A percentile compares a stretch with the other conserved stretches of the same genome.
These are phyloP conservation scores for Hecatera dysodea DNA, from an alignment of 2,888 invertebrate species.

Conservation along the genomic window DNA sequence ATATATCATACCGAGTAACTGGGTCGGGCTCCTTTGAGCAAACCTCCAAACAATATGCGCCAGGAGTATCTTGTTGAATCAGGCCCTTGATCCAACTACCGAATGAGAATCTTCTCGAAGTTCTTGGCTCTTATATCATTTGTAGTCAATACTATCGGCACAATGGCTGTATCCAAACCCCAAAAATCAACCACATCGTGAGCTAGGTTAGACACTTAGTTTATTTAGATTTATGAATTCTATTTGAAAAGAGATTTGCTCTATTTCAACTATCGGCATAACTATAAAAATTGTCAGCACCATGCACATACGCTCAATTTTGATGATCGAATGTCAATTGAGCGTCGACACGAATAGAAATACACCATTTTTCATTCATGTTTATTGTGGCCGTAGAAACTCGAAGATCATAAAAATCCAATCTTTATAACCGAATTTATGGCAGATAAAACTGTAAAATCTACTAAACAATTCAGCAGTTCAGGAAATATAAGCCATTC, in stretches of 20 bases:
- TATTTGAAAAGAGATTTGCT: conserved; percentile 9
- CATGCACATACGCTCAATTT: conserved; percentile 9
- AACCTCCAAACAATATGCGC: not conserved
- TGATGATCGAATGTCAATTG: conserved; percentile 39
- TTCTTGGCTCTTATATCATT: not conserved
- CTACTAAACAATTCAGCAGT: conserved; percentile 15
- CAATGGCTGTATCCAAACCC: not conserved
- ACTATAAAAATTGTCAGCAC: conserved; percentile 13
- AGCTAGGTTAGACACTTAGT: not conserved
- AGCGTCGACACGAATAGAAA: conserved; percentile 32
- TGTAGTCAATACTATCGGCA: not conserved
- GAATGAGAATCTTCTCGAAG: not conserved
- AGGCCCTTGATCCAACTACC: not conserved
- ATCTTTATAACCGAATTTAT: conserved; percentile 34
- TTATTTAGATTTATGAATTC: not conserved
- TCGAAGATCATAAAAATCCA: conserved; percentile 37
- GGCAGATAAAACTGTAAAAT: conserved; percentile 30
- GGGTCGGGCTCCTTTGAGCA: not conserved
- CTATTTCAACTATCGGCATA: conserved; percentile 1
- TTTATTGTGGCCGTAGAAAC: conserved; percentile 41
- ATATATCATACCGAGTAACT: too few relatives aligned
- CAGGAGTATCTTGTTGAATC: not conserved
- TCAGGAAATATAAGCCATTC: conserved; percentile 14
- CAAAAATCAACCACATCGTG: not conserved
- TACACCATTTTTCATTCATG: conserved; percentile 45